Evolutionary conservation across 2,888 invertebrate genomes (phyloP), one percentile per base, ranked within the genome.

Genomic region (Drosophila paucipuncta): DNA sequence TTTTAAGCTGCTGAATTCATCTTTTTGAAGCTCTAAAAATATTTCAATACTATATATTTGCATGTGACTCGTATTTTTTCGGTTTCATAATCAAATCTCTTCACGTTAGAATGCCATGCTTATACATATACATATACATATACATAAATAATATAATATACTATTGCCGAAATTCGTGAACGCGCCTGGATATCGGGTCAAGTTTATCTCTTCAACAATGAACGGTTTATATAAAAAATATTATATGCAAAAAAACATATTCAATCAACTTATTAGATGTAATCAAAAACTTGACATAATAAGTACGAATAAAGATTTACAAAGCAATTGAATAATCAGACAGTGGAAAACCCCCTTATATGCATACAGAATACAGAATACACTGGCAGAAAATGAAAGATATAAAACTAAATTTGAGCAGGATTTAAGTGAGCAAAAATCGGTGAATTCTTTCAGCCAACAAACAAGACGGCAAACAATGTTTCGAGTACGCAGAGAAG

Each of bases 241-340:
- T 16, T 22, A 30, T 52, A 43, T 41, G 25, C 68, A 18, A 60
- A 68, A 31, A 39, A 69, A 53, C 47, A 43, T 58, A 53, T 47
- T 65, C 65, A 64, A 65, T 62, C 47, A 72, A 57, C 50, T 18
- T 71, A 33, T 73, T 71, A 60, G 50, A 61, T 60, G 50, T 60
- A 63, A 77, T 76, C 76, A 76, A 73, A 73, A 76, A 68, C 63
- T 64, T 76, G 73, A 61, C 68, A 63, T 68, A 59, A 59, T 73
- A 65, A 65, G 77, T 65, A 50, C 73, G 65, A 73, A 35, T 73
- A 65, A 59, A 65, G 73, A 77, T 62, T 76, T 73, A 59, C 65
- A 77, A 62, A 63, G 73, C 73, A 77, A 77, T 77, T 77, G 77
- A 66, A 73, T 77, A 77, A 77, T 63, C 69, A 66, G 69, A 25